Percentiles rank a stretch among this genome's conserved stretches.
These are phyloP conservation scores for Xestoiulus laeticollis DNA, from an alignment of 2,888 invertebrate genomes.

Conservation along the genomic window DNA sequence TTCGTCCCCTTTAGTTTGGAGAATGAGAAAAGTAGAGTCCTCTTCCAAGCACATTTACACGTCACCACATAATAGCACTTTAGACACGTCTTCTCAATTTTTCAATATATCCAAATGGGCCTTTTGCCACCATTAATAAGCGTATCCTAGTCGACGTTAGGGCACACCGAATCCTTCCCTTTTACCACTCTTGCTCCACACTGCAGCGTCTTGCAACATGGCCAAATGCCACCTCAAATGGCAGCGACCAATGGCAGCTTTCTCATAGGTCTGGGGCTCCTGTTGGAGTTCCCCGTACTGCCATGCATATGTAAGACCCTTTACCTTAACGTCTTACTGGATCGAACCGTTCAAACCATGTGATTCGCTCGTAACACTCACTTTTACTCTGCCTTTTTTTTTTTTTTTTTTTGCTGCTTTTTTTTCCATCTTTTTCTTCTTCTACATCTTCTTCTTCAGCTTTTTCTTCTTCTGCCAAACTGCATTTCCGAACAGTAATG, in stretches of 20 bases:
- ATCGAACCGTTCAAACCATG: conserved; percentile 13
- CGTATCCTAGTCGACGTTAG: background rate
- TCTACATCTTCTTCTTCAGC: too few species aligned
- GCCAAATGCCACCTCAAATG: conserved; percentile 22
- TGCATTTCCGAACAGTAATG: conserved; percentile 17
- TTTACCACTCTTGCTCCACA: background rate
- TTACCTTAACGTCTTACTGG: conserved; percentile 50
- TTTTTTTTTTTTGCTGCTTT: background rate
- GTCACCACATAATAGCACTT: background rate
- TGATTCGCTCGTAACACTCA: conserved; percentile 8
- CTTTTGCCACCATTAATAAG: background rate
- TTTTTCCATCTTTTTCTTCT: conserved; percentile 43
- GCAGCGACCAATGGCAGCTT: conserved; percentile 40
- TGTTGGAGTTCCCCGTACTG: conserved; percentile 50
- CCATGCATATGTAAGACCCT: conserved; percentile 51
- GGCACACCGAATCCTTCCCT: background rate
- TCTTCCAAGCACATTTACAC: background rate
- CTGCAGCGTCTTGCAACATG: background rate
- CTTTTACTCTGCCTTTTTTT: conserved; percentile 35
- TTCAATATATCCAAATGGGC: conserved; percentile 15
- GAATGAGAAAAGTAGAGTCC: background rate
- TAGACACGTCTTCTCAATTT: background rate
- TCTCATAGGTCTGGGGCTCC: conserved; percentile 3
- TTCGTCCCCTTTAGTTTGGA: too few species aligned
- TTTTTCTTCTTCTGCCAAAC: conserved; percentile 20